Conservation (phyloP, 2,888 invertebrate species). For the Drosophila tripunctata region DNA sequence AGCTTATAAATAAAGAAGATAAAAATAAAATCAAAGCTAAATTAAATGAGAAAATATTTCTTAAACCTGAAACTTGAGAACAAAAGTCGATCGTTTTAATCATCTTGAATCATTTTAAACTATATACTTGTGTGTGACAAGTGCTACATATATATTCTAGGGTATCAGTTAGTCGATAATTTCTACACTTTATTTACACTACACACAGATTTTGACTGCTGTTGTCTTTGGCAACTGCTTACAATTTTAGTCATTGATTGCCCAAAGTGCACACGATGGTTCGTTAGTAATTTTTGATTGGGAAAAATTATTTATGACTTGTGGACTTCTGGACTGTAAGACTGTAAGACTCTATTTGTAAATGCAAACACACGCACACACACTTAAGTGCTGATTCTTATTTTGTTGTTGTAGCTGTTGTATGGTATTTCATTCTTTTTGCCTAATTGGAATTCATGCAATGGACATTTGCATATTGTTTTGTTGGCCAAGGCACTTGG, state of each 20-base stretch:
- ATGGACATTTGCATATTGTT: slow-evolving; percentile 74
- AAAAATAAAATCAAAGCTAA: too few relatives aligned
- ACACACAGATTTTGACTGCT: slow-evolving; percentile 16
- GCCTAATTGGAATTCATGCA: slow-evolving; percentile 81
- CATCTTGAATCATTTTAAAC: too few relatives aligned
- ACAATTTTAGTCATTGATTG: slow-evolving; percentile 72
- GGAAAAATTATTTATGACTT: slow-evolving; percentile 79
- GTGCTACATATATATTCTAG: slow-evolving; percentile 4
- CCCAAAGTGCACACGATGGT: slow-evolving; percentile 61
- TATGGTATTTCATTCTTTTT: slow-evolving; percentile 53
- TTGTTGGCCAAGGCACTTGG: slow-evolving; percentile 67
- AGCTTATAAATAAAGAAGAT: too few relatives aligned
- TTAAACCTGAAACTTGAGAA: too few relatives aligned
- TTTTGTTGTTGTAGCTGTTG: slow-evolving; percentile 14
- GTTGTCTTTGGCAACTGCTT: slow-evolving; percentile 50
- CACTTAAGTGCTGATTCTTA: slow-evolving; percentile 52
- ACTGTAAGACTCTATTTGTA: slow-evolving; percentile 47
- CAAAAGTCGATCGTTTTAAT: too few relatives aligned
- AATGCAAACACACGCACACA: slow-evolving; percentile 67
- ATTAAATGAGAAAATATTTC: too few relatives aligned
- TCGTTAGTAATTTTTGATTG: slow-evolving; percentile 76
- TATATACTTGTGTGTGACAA: too few relatives aligned
- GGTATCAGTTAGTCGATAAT: slow-evolving; percentile 10
- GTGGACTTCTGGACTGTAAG: slow-evolving; percentile 24
- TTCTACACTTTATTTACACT: background rate